Conservation (phyloP, 2,113 vertebrate species). For the Pogona vitticeps region DNA sequence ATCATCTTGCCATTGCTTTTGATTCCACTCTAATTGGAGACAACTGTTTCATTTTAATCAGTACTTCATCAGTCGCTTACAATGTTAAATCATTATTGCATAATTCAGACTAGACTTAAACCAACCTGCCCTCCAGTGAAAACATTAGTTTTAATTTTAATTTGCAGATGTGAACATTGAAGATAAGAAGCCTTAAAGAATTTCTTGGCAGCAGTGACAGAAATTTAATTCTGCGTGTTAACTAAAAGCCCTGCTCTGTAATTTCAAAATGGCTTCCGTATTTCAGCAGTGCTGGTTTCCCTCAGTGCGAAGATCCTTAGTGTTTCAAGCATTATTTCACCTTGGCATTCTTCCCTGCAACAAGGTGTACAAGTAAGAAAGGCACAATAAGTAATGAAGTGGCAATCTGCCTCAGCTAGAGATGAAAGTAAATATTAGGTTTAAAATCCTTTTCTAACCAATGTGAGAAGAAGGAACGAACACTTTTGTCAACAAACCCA, state of each 20-base stretch:
- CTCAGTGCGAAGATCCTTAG: neutral
- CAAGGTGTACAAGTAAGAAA: neutral
- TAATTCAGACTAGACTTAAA: neutral
- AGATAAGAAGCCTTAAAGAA: neutral
- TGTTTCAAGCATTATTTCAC: conserved; percentile 9
- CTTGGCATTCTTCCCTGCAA: neutral
- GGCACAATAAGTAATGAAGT: rapidly evolving
- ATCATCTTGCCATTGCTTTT: neutral
- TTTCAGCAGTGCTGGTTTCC: neutral
- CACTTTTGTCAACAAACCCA: conserved; percentile 28
- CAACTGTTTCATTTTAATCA: neutral
- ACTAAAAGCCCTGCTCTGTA: neutral
- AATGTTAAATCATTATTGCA: neutral
- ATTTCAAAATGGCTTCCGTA: neutral
- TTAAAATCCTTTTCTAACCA: neutral
- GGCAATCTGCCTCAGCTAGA: neutral
- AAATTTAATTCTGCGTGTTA: conserved; percentile 8
- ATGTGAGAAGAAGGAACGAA: conserved; percentile 13
- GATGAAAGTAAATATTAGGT: neutral
- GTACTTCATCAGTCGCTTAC: neutral
- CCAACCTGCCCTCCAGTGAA: neutral
- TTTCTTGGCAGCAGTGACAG: neutral
- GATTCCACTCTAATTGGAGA: neutral
- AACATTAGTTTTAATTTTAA: conserved; percentile 3
- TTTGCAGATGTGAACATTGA: conserved; percentile 6